Conservation (phyloP, 2,797 vertebrate genomes). For the Onychomys leucogaster region DNA sequence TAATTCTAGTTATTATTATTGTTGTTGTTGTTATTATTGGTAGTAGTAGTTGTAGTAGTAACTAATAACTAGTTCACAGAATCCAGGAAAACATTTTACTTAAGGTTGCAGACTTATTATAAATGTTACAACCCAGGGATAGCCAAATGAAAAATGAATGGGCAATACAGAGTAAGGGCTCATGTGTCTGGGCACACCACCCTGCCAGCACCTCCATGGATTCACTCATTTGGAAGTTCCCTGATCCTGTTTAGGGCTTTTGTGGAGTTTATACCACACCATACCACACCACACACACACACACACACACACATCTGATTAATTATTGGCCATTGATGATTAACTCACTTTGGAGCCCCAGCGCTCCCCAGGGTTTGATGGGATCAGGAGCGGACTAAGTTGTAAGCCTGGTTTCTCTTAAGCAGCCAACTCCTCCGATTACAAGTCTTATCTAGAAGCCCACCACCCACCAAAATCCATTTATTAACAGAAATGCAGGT, state of each 20-base stretch:
- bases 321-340: background rate
- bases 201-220: background rate
- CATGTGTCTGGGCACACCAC: background rate
- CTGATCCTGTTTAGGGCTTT: background rate
- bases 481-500: background rate
- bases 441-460: background rate
- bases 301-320: background rate
- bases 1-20: background rate
- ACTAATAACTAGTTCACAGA: background rate
- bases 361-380: background rate
- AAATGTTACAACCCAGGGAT: slow-evolving; percentile 18
- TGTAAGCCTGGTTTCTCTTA: slow-evolving; percentile 1
- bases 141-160: background rate
- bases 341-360: background rate
- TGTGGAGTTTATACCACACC: background rate
- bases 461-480: background rate
- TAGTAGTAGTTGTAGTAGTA: background rate
- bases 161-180: background rate
- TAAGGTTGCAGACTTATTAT: background rate
- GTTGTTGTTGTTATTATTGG: background rate
- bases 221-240: background rate
- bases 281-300: background rate
- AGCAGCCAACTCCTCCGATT: background rate
- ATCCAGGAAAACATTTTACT: slow-evolving; percentile 34
- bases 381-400: background rate